Percentiles rank a stretch among this genome's conserved stretches.
Conservation (phyloP, 2,888 invertebrate species). For the Dolichopus griseipennis region DNA sequence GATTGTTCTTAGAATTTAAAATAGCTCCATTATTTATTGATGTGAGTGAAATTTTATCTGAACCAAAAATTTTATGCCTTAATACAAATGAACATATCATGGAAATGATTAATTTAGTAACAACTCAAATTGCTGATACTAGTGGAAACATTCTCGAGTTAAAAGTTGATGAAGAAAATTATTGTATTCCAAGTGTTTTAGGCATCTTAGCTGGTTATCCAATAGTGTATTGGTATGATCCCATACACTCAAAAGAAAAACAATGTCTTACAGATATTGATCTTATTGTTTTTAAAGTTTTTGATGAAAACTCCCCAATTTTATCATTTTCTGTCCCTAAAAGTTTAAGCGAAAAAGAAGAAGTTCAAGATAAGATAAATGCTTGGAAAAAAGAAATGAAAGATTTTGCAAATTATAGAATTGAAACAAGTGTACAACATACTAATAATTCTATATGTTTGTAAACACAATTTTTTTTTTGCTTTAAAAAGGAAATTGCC, state of each 20-base stretch:
- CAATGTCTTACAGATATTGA: constrained; percentile 18
- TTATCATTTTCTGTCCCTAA: constrained; percentile 21
- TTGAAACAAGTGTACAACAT: constrained; percentile 4
- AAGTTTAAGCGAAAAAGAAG: constrained; percentile 11
- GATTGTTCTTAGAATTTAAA: constrained; percentile 16
- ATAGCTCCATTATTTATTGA: constrained; percentile 20
- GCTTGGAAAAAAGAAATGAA: constrained; percentile 16
- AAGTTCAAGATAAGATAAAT: constrained; percentile 13
- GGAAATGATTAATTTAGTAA: constrained; percentile 2
- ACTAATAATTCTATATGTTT: constrained; percentile 9
- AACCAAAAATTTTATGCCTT: constrained; percentile 18
- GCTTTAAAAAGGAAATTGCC: background rate
- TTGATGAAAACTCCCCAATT: constrained; percentile 14
- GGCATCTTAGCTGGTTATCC: constrained; percentile 35
- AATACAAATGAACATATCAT: background rate
- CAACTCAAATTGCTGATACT: background rate
- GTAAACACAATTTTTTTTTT: background rate
- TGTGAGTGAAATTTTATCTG: constrained; percentile 20
- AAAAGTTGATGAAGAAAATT: constrained; percentile 17
- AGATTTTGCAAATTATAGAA: background rate
- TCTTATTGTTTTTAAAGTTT: constrained; percentile 17
- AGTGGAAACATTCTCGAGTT: background rate
- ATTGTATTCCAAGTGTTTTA: constrained; percentile 31
- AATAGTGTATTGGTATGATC: constrained; percentile 31
- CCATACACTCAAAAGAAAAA: constrained; percentile 6